Evolutionary conservation across 2,113 vertebrate genomes (phyloP), one percentile per base, ranked within the genome.

Genomic region (Sapayoa aenigma): DNA sequence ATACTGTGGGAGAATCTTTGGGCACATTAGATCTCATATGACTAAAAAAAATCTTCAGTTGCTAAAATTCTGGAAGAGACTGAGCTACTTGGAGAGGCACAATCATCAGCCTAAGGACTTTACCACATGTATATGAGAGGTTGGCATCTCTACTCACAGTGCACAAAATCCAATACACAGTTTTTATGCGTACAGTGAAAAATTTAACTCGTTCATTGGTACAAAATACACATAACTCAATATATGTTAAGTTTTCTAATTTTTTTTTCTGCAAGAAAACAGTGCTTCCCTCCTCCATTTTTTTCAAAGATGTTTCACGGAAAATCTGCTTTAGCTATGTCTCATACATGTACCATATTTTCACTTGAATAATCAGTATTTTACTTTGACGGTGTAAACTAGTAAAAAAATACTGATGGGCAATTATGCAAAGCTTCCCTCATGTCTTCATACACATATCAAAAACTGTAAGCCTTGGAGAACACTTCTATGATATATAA

Each of bases 71-170:
- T 24, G n/a, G 37, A 56, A 74, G 21, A 49, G 30, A 41, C 5
- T 10, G 41, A 93, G 60, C 12, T 0, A 0, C 27, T 1, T 24
- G 19, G 46, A 67, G n/a, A 59, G 24, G 53, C 7, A 19, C 14
- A n/a, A n/a, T n/a, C n/a, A 31, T 52, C 69, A 56, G 39, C 21
- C 33, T 68, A 8, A 2, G 41, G 18, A 63, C 71, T 39, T 24
- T 1, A 25, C 44, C 15, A 12, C 67, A 39, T 0, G 0, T 17
- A 49, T 13, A 4, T 7, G 11, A 59, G 35, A 42, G 23, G 33
- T 3, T 25, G 50, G 20, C 56, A 59, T 27, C 65, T n/a, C 10
- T 30, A 22, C 28, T 30, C 21, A 4, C 1, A 16, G 44, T 1
- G 56, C 25, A 59, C 52, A 85, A 39, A 59, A 85, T 20, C 7